phyloP scores from a whole-genome alignment of 2,797 vertebrate genomes.

The Leucoraja ocellata region DNA sequence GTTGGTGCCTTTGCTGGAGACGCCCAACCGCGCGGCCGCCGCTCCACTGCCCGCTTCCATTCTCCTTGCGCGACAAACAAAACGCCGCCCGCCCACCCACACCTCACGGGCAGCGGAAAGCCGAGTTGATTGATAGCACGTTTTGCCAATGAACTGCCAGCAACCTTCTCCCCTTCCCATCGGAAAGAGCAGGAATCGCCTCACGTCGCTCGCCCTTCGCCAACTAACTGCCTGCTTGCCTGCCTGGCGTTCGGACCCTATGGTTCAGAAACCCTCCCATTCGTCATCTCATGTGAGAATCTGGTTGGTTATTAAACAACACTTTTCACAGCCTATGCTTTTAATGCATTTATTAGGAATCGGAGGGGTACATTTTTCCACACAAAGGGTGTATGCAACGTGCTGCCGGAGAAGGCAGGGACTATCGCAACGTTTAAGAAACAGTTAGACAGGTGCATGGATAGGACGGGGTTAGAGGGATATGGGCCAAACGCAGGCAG shows the following conservation, averaged over 20 bases:
- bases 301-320: not conserved
- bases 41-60: not conserved
- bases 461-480: too few species aligned
- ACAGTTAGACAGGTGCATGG: too few species aligned
- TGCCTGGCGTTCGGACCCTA: not conserved
- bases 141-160: not conserved
- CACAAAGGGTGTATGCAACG: too few species aligned
- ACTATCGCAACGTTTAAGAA: too few species aligned
- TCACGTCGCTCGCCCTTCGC: not conserved
- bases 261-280: not conserved
- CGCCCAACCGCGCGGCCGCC: not conserved
- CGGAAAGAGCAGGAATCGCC: not conserved
- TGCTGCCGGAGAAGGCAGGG: too few species aligned
- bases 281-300: not conserved
- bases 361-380: too few species aligned
- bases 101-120: not conserved
- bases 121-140: not conserved
- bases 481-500: too few species aligned
- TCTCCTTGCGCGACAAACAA: not conserved
- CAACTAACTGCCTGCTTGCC: too few species aligned
- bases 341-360: not conserved
- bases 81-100: not conserved
- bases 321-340: not conserved
- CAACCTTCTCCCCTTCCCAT: accelerated
- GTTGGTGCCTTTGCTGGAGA: not conserved